These are phyloP conservation scores for Pseudomyrmex cubaensis DNA, from an alignment of 1,140 invertebrate species.

Conservation along the genomic window DNA sequence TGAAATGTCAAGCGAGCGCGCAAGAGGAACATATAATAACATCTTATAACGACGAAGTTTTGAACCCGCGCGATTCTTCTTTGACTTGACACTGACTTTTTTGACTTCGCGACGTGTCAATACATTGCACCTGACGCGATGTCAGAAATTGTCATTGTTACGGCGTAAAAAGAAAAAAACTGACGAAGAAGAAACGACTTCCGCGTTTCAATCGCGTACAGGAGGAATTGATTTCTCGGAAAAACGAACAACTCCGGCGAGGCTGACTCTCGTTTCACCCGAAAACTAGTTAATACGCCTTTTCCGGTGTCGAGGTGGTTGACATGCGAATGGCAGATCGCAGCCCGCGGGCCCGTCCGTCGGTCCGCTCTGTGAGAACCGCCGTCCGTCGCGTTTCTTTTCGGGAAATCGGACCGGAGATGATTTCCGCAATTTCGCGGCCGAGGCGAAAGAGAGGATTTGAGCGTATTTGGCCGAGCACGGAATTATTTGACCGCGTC, in stretches of 20 bases:
- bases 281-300: conserved; percentile 52
- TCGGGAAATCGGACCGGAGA: conserved; percentile 65
- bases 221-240: conserved; percentile 37
- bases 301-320: conserved; percentile 35
- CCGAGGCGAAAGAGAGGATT: conserved; percentile 50
- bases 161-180: not conserved
- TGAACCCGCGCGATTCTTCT: too few species aligned
- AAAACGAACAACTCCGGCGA: not conserved
- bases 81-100: too few species aligned
- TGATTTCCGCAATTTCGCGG: conserved; percentile 76
- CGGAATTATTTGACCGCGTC: conserved; percentile 43
- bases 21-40: not conserved
- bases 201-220: not conserved
- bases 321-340: conserved; percentile 69
- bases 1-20: not conserved
- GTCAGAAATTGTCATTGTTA: too few species aligned
- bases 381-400: conserved; percentile 30
- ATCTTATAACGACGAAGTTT: not conserved
- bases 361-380: conserved; percentile 11
- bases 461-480: conserved; percentile 56
- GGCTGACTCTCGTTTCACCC: not conserved
- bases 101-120: not conserved
- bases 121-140: too few species aligned
- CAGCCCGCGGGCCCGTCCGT: conserved; percentile 50
- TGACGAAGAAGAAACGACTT: not conserved